phyloP scores from a whole-genome alignment of 2,113 vertebrate species.

The Symphodus melops region DNA sequence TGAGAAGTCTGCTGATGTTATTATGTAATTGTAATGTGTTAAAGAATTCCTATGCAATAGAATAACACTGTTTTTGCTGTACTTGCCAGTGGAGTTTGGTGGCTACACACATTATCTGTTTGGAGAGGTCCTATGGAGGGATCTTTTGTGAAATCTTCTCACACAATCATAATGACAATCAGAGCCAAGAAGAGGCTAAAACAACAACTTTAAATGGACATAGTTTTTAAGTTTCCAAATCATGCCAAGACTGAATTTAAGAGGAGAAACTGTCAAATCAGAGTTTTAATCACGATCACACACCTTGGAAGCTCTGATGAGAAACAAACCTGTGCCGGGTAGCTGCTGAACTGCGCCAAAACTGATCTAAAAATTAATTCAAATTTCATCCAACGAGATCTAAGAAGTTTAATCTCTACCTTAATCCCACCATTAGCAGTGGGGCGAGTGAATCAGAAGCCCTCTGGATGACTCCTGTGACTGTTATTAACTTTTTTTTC shows the following conservation, averaged over 20 bases:
- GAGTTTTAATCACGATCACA: neutral
- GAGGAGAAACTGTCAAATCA: neutral
- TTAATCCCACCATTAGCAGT: neutral
- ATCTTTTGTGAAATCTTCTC: too few species aligned
- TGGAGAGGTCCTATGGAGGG: too few species aligned
- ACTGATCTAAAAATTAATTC: neutral
- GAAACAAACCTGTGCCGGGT: neutral
- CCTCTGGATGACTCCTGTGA: neutral
- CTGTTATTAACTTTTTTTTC: constrained; percentile 2
- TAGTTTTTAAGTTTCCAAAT: neutral
- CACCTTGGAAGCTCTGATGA: neutral
- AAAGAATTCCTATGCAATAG: too few species aligned
- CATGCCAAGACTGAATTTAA: neutral
- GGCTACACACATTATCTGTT: too few species aligned
- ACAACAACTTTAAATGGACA: too few species aligned
- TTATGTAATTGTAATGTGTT: too few species aligned
- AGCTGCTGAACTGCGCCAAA: neutral
- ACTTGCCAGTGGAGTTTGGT: too few species aligned
- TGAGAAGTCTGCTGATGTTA: too few species aligned
- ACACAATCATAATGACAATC: too few species aligned
- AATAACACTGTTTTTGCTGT: too few species aligned
- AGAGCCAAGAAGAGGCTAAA: too few species aligned
- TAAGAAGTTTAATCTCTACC: constrained; percentile 4
- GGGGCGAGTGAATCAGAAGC: neutral
- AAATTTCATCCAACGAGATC: neutral